phyloP scores from a whole-genome alignment of 2,797 vertebrate genomes.

The Nothura maculosa region DNA sequence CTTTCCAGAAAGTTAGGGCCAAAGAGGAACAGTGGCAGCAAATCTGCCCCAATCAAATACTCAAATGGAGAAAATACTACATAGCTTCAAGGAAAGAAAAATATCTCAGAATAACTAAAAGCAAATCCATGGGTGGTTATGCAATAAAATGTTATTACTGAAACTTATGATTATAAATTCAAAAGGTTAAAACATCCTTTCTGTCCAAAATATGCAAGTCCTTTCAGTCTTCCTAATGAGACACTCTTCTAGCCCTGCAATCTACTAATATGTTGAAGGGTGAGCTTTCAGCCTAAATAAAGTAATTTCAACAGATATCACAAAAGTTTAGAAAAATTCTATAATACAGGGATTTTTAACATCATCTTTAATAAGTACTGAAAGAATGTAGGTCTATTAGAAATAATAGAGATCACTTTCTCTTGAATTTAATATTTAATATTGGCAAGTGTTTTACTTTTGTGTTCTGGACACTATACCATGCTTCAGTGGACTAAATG shows the following conservation, averaged over 20 bases:
- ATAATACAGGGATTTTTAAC: not conserved
- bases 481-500: slow-evolving; percentile 26
- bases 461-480: not conserved
- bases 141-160: not conserved
- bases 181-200: not conserved
- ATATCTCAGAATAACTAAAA: not conserved
- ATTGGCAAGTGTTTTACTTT: slow-evolving; percentile 29
- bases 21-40: not conserved
- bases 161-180: not conserved
- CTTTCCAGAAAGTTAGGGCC: not conserved
- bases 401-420: not conserved
- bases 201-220: not conserved
- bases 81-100: not conserved
- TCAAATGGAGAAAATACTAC: not conserved
- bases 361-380: not conserved
- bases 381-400: not conserved
- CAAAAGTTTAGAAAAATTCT: not conserved
- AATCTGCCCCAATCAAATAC: not conserved
- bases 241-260: not conserved
- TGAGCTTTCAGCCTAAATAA: not conserved
- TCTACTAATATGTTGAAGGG: not conserved
- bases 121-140: not conserved
- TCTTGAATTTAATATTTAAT: not conserved
- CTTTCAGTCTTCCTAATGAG: not conserved
- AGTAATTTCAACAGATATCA: not conserved